Evolutionary conservation across 2,797 vertebrate species (phyloP).

Genomic region (Tokudaia tokunoshimensis): DNA sequence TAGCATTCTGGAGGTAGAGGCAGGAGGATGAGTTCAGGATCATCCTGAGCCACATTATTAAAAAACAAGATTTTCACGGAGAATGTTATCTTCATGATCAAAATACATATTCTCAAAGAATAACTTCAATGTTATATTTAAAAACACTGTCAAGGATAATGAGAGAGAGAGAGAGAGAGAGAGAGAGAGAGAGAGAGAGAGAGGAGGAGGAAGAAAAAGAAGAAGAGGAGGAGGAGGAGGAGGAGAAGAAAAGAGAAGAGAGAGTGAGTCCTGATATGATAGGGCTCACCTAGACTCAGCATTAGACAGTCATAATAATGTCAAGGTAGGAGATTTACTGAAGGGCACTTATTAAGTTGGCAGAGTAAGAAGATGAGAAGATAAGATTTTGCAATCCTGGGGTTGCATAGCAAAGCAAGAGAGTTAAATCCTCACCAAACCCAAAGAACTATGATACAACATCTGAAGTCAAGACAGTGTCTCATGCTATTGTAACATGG

Average conservation of each 20-base stretch:
- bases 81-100: background rate
- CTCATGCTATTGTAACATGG: background rate
- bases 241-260: background rate
- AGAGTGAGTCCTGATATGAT: background rate
- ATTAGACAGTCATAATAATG: background rate
- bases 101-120: background rate
- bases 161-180: background rate
- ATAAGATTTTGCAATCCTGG: slow-evolving; percentile 5
- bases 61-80: background rate
- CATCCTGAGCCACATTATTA: background rate
- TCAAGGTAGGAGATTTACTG: background rate
- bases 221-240: accelerated
- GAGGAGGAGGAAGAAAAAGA: accelerated
- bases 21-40: background rate
- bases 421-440: slow-evolving; percentile 20
- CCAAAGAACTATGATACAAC: background rate
- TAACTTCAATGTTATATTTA: background rate
- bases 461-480: background rate
- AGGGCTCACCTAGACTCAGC: background rate
- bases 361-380: slow-evolving; percentile 3
- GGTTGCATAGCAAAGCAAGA: background rate
- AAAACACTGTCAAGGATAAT: background rate
- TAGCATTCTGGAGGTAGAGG: background rate
- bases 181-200: background rate
- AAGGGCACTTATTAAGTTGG: slow-evolving; percentile 3